Base-by-base conservation (phyloP, 2,888 invertebrate species). In the Ephialtes manifestator region DNA sequence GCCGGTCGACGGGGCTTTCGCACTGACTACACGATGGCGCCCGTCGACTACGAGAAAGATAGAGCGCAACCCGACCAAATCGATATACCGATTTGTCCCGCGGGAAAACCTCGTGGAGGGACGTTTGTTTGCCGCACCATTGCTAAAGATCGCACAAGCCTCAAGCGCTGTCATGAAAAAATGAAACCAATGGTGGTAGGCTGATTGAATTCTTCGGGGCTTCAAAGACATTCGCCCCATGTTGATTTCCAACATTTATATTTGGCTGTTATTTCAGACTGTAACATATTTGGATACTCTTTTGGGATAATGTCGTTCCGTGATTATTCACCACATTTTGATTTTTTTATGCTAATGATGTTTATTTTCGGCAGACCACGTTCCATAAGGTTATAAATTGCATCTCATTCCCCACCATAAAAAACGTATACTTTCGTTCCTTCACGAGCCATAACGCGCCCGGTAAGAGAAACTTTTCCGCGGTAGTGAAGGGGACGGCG, bases 1-100 rank as follows among this genome's bases (percentile, higher is more conserved):
- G 89, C 87, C 87, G 87, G 87, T 87, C 86, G 88, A 82, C 85
- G 82, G 87, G 83, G 83, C 81, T 74, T 84, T 79, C 78, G 60
- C 86, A 89, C 89, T 89, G 88, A 85, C 87, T 86, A 82, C 68
- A 67, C 85, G 60, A 77, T 74, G 86, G 81, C 83, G 84, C 81
- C 80, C 70, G 81, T 75, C 74, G 74, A 77, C 71, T 51, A 35
- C 35, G 63, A 63, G 79, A 71, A 80, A 74, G 46, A 71, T 63
- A 43, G 63, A 51, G 58, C 58, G 28, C 39, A 60, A 58, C 74
- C 68, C 67, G 60, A 70, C 53, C 75, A 70, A 83, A 83, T 83
- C 83, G 83, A 83, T 83, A 83, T 80, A 79, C 79, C 83, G 79
- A 83, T 83, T 79, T 75, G 83, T 80, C 53, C 48, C 63, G 46